Evolutionary conservation across 2,888 invertebrate species (phyloP), one percentile per base, ranked within the genome.

Genomic region (Epirrhoe tristata): DNA sequence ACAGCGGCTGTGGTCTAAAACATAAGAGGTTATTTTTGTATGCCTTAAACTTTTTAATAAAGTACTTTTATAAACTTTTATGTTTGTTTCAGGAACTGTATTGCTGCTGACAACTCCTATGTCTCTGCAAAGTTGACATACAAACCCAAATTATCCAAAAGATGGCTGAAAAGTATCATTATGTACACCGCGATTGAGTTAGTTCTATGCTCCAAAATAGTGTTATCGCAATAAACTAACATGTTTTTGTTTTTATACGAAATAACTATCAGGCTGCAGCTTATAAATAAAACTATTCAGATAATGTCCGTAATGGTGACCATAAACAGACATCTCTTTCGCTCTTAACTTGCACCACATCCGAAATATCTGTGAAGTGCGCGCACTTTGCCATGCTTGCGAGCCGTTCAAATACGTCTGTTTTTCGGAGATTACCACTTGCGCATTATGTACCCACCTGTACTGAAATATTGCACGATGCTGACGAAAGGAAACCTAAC

Each of bases 321-420:
- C n/a, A n/a, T n/a, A n/a, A n/a, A n/a, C n/a, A n/a, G n/a, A n/a
- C n/a, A n/a, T n/a, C n/a, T n/a, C n/a, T n/a, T n/a, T 8, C 24
- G 31, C 75, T 79, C 63, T 24, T 77, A 0, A 69, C 75, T 78
- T 77, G 58, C 0, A 62, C 77, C 79, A 73, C 14, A 59, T 53
- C 48, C 32, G 36, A 79, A 73, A 78, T 80, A 82, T 82, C 81
- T 83, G 83, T 86, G 80, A 86, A 88, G 86, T 86, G 81, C 73
- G 78, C 85, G 77, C 81, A 84, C 81, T 85, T 84, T 79, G 65
- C 80, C 76, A 50, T 52, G 77, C 77, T 77, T 78, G 77, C 77
- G 84, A 68, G 74, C 74, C 72, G 77, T 78, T 64, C 79, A 75
- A 81, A 79, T 78, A 73, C 75, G 81, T 78, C 75, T 83, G 83